Base-by-base conservation (phyloP, 2,113 vertebrate species). In the Ascaphus truei region DNA sequence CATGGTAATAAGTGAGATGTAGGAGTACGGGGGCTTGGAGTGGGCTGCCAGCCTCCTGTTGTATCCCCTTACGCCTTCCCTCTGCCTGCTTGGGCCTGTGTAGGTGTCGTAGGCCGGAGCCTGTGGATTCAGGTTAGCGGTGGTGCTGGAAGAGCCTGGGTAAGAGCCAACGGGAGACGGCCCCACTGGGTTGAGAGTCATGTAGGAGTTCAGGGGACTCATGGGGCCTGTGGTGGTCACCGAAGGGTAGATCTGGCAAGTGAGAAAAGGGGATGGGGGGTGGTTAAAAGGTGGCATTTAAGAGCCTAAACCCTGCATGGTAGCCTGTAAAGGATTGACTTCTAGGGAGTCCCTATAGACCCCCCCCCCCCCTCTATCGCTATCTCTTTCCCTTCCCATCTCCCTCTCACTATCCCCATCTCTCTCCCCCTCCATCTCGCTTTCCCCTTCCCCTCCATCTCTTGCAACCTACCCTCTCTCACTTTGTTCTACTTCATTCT, bases 1-100 rank as follows among this genome's bases (percentile, higher is more conserved):
- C 94, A 96, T 96, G 76, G 94, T 95, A 81, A 95, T 96, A 74
- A 96, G 94, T 3, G 94, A 96, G 86, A 96, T 96, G 86, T 95
- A 95, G 20, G 94, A 96, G 56, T 95, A 95, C 0, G 94, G 94
- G 0, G 93, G 93, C 79, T 95, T 95, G 84, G 94, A 94, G 0
- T 95, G 94, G 31, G 92, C 93, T 78, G 94, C 85, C 0, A 92
- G 92, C 39, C 93, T 92, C 1, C 94, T 89, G n/a, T 56, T 30
- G 78, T 95, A 95, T 0, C 89, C 84, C 68, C 95, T 95, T 0
- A 88, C 84, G 34, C 91, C 80, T 75, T 95, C 93, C 27, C 94
- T 95, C 27, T 87, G 79, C 0, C 85, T 82, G 73, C 47, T 88
- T 56, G 94, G 80, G 23, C 84, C 82, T 0, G 88, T 75, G 2